Base-by-base conservation (phyloP, 2,888 invertebrate genomes). In the Tetragnatha montana region DNA sequence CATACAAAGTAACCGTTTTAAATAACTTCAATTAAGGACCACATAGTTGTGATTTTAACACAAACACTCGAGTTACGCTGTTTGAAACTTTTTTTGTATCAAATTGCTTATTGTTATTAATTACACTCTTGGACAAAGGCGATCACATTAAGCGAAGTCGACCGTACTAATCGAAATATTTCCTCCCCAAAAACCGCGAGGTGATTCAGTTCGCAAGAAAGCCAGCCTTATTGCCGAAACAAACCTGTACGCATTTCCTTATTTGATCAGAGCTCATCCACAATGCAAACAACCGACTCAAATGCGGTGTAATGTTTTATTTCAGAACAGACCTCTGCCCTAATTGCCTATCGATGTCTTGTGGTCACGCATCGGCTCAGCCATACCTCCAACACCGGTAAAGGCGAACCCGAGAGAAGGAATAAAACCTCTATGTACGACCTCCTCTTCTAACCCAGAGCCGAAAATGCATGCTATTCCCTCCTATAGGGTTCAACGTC, bases 401-500 rank as follows among this genome's bases (percentile, higher is more conserved):
- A 76, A 50, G 76, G 19, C 19, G 60, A 60, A 14, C 21, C 10
- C 71, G 35, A 8, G 21, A 60, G 60, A 51, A 75, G 75, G 50
- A 84, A 75, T 47, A 75, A 14, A 50, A 68, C 76, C 51, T 76
- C 14, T 50, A n/a, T 80, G n/a, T 21, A 35, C 47, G 4, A 1
- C 47, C 19, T 76, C n/a, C 68, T 22, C 49, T 8, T 81, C 49
- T 50, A 4, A 50, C 69, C 47, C 76, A 69, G 8, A 22, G 51
- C 22, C 69, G 12, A 60, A 12, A 73, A 22, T 35, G 35, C 35
- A 35, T 6, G 47, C 10, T 22, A 12, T 71, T 50, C 70, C 7
- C 47, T 49, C 47, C 8, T 14, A 35, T 35, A 50, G 70, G 81
- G 87, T 87, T 87, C 87, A 87, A 51, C 87, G 73, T 87, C 86